These are phyloP conservation scores for Drosophila carrolli DNA, from an alignment of 1,140 invertebrate species.

Conservation along the genomic window DNA sequence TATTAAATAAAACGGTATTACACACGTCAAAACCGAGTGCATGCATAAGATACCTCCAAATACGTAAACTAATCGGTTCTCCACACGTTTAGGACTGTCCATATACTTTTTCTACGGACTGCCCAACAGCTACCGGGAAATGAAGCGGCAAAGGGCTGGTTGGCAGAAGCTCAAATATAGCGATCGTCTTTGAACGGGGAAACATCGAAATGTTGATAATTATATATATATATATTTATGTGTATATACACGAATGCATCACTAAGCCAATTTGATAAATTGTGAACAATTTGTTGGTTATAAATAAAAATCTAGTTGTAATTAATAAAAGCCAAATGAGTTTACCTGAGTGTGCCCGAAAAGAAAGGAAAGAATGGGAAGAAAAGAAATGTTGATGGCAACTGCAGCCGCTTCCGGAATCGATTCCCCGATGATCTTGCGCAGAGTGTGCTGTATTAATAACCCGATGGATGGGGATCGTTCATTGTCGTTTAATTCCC, in stretches of 20 bases:
- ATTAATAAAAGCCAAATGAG: constrained; percentile 75
- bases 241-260: constrained; percentile 28
- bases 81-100: constrained; percentile 61
- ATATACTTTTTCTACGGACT: constrained; percentile 82
- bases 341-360: constrained; percentile 31
- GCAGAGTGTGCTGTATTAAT: constrained; percentile 65
- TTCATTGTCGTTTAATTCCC: constrained; percentile 73
- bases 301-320: constrained; percentile 80
- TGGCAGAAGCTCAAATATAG: constrained; percentile 82
- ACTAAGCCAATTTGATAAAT: constrained; percentile 75
- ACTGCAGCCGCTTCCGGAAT: constrained; percentile 74
- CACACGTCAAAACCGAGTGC: constrained; percentile 13
- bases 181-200: constrained; percentile 51
- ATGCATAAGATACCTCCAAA: constrained; percentile 10
- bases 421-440: constrained; percentile 32
- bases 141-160: constrained; percentile 72
- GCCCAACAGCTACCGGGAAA: constrained; percentile 80
- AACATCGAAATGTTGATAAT: constrained; percentile 11
- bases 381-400: constrained; percentile 66
- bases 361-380: constrained; percentile 15
- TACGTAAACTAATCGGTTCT: constrained; percentile 31
- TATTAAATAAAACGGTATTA: constrained; percentile 37
- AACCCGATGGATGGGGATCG: constrained; percentile 64
- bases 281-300: constrained; percentile 77
- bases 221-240: constrained; percentile 23